These are phyloP conservation scores for Onychomys leucogaster DNA, from an alignment of 2,797 vertebrate species.

Conservation along the genomic window DNA sequence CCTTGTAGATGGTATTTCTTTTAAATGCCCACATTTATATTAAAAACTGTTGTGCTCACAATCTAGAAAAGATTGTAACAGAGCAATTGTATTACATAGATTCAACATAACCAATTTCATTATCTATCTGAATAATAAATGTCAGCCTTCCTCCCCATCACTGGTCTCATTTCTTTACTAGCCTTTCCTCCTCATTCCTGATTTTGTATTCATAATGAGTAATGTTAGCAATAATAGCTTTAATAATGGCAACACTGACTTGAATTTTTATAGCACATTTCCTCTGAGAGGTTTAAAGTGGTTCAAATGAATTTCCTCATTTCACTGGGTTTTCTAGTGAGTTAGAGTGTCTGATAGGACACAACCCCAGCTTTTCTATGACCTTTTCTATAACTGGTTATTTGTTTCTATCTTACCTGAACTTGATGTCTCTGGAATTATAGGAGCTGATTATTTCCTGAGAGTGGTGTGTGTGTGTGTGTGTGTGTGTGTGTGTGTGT, in stretches of 20 bases:
- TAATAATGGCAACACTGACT: conserved; percentile 71
- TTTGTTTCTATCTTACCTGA: neutral
- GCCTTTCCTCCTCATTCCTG: neutral
- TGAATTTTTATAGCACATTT: conserved; percentile 71
- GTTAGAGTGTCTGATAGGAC: conserved; percentile 28
- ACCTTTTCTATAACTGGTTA: neutral
- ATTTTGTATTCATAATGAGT: conserved; percentile 71
- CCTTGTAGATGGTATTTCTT: conserved; percentile 37
- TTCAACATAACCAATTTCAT: conserved; percentile 64
- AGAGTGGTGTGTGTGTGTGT: neutral
- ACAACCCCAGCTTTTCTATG: conserved; percentile 21
- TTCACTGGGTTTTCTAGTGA: conserved; percentile 62
- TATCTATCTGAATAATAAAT: conserved; percentile 50
- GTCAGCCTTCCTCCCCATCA: conserved; percentile 22
- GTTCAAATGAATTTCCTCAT: conserved; percentile 70
- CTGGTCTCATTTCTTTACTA: conserved; percentile 46
- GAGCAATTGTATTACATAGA: neutral
- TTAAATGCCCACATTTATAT: conserved; percentile 30
- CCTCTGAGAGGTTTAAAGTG: conserved; percentile 67
- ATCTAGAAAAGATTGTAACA: conserved; percentile 48
- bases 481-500: neutral
- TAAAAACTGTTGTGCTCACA: conserved; percentile 43
- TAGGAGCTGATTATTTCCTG: neutral
- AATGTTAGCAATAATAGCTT: conserved; percentile 64
- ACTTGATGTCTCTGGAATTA: neutral